These are phyloP conservation scores for Andrena dorsata DNA, from an alignment of 2,888 invertebrate species.

Conservation along the genomic window DNA sequence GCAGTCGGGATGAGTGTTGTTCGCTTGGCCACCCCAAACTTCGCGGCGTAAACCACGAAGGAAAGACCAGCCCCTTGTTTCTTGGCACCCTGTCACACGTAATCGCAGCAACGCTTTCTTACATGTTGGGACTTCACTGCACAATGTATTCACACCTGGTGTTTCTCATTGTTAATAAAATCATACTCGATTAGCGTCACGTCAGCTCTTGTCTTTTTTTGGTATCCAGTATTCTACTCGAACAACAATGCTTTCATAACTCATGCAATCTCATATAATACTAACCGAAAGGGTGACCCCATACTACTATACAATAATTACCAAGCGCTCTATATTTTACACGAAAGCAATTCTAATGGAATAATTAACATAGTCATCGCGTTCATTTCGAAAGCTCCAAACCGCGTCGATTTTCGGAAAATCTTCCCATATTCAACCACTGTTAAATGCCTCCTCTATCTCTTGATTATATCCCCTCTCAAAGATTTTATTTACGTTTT, in stretches of 20 bases:
- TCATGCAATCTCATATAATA: conserved; percentile 69
- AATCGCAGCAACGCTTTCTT: conserved; percentile 52
- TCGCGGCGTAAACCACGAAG: conserved; percentile 5
- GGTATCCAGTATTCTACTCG: conserved; percentile 81
- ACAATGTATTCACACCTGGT: conserved; percentile 50
- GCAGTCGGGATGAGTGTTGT: conserved; percentile 30
- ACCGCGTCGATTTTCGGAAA: background rate
- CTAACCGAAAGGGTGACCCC: conserved; percentile 67
- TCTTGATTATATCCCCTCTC: background rate
- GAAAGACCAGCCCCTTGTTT: conserved; percentile 12
- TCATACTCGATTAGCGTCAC: conserved; percentile 33
- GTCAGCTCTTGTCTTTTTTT: conserved; percentile 54
- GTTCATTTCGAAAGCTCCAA: background rate
- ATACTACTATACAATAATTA: conserved; percentile 18
- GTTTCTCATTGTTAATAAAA: conserved; percentile 47
- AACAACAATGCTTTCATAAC: conserved; percentile 72
- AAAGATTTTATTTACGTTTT: background rate
- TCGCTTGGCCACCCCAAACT: conserved; percentile 38
- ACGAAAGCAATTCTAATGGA: background rate
- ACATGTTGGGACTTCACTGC: conserved; percentile 35
- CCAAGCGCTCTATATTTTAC: background rate
- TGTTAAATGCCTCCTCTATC: background rate
- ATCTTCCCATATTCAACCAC: conserved; percentile 8
- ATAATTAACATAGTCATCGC: background rate
- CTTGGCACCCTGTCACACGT: conserved; percentile 22